Percentiles rank a stretch among this genome's conserved stretches.
Conservation (phyloP, 2,113 vertebrate genomes). For the Glareola pratincola region DNA sequence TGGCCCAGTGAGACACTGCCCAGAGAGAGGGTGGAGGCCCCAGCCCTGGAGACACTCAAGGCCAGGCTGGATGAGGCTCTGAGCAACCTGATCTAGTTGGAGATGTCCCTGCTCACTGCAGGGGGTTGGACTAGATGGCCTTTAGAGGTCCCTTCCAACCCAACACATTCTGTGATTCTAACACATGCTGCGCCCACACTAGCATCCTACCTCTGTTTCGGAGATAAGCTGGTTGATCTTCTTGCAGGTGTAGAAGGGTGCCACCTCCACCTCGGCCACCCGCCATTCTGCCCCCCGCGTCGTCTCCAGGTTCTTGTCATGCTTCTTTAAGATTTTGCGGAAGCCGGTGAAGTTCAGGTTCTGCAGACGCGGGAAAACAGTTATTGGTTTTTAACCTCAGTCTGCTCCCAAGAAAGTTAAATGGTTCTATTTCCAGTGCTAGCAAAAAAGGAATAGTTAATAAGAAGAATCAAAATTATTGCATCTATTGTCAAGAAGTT, state of each 20-base stretch:
- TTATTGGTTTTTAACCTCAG: neutral
- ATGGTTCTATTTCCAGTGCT: neutral
- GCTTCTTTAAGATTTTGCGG: slow-evolving; percentile 98
- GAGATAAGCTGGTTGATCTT: slow-evolving; percentile 98
- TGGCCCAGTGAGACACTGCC: no score
- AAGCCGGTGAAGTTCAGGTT: slow-evolving; percentile 99
- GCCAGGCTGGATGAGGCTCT: no score
- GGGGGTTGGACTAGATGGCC: no score
- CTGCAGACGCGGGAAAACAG: slow-evolving; percentile 65
- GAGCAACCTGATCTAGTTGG: no score
- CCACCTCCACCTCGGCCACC: slow-evolving; percentile 95
- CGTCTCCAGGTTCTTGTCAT: slow-evolving; percentile 98
- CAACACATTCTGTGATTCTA: no score
- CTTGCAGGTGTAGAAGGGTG: slow-evolving; percentile 97
- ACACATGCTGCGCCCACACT: neutral
- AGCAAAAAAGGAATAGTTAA: neutral
- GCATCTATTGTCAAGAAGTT: neutral
- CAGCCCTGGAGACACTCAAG: no score
- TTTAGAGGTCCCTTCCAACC: no score
- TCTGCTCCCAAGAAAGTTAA: neutral
- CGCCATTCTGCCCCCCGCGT: slow-evolving; percentile 93
- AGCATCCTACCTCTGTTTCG: slow-evolving; percentile 87
- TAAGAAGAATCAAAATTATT: neutral
- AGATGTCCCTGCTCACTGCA: no score
- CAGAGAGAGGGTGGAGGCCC: no score